These are phyloP conservation scores for Neofelis nebulosa DNA, from an alignment of 2,113 vertebrate genomes.

Conservation along the genomic window DNA sequence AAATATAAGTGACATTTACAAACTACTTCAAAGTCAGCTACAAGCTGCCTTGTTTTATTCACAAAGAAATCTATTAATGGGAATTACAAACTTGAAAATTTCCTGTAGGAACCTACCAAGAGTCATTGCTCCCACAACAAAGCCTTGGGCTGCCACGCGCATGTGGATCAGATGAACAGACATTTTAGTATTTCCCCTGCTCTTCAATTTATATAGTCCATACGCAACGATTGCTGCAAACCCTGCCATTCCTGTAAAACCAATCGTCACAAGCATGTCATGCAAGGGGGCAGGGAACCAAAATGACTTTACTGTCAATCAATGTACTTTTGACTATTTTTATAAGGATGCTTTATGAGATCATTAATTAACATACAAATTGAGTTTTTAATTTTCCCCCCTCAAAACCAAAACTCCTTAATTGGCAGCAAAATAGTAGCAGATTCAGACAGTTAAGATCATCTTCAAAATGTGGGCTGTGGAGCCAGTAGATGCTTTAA, in stretches of 20 bases:
- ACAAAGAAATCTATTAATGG: neutral
- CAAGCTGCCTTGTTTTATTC: neutral
- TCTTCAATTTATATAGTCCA: conserved; percentile 91
- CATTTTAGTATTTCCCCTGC: conserved; percentile 92
- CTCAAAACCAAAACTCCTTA: neutral
- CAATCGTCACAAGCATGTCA: neutral
- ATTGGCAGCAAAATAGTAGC: neutral
- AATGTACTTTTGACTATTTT: neutral
- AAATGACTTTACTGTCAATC: neutral
- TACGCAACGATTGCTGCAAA: conserved; percentile 90
- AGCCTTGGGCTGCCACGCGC: conserved; percentile 96
- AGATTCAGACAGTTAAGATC: conserved; percentile 1
- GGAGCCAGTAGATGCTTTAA: neutral
- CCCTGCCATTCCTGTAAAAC: conserved; percentile 90
- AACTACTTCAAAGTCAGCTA: neutral
- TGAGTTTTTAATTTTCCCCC: neutral
- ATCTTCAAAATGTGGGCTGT: neutral
- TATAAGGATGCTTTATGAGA: neutral
- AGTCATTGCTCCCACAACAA: conserved; percentile 95
- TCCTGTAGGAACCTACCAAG: conserved; percentile 83
- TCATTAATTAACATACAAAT: neutral
- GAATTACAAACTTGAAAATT: neutral
- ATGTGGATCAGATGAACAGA: conserved; percentile 96
- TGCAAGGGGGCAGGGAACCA: rapidly evolving
- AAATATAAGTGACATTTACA: neutral